Evolutionary conservation across 1,140 invertebrate genomes (phyloP).

Genomic region (Diorhabda carinulata): DNA sequence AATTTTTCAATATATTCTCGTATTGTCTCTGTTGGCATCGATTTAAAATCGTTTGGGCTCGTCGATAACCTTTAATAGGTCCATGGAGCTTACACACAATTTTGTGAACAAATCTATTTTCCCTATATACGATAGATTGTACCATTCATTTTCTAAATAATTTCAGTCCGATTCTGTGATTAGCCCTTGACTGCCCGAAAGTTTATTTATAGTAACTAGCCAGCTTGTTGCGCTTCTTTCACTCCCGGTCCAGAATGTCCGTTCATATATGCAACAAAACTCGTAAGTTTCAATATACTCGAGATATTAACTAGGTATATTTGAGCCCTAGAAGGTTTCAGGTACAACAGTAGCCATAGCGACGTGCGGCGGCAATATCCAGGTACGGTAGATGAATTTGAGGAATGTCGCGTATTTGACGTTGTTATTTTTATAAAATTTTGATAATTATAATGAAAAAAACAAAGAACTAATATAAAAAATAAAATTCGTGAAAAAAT

Average conservation of each 20-base stretch:
- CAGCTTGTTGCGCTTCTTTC: neutral
- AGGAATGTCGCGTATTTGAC: neutral
- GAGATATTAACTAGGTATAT: neutral
- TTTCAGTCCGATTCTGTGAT: neutral
- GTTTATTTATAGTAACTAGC: neutral
- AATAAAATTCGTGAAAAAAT: too few species aligned
- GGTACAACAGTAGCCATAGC: neutral
- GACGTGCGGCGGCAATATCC: neutral
- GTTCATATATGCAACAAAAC: neutral
- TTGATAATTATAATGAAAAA: too few species aligned
- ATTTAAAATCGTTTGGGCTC: too few species aligned
- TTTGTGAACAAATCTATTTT: too few species aligned
- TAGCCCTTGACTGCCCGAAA: neutral
- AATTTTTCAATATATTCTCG: too few species aligned
- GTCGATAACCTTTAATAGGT: too few species aligned
- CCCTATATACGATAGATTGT: too few species aligned
- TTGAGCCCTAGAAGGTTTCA: neutral
- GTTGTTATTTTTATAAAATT: too few species aligned
- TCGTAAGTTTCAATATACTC: neutral
- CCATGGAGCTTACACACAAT: too few species aligned
- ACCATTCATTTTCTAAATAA: too few species aligned
- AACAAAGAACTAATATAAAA: too few species aligned
- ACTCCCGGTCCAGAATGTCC: neutral
- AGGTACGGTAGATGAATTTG: neutral
- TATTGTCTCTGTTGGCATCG: too few species aligned